Base-by-base conservation (phyloP, 2,113 vertebrate species). In the crab-eating macaque (Macaca fascicularis) region DNA sequence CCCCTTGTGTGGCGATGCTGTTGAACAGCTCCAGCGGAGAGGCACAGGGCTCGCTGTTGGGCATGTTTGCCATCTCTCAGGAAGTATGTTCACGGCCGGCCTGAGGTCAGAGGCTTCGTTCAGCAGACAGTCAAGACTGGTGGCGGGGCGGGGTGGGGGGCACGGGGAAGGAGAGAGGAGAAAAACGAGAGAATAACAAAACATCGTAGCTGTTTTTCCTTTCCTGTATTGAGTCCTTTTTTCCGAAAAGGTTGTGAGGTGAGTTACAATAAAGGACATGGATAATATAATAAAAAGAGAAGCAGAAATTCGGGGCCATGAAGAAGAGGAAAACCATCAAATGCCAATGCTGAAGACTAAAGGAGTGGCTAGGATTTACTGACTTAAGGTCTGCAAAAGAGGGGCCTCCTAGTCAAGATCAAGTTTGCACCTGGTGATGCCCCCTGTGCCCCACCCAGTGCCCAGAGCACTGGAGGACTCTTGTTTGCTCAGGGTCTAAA, bases 1-100 rank as follows among this genome's bases (percentile, higher is more conserved):
- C 99, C 97, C 99, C 99, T 91, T 99, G 99, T 22, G 97, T 96
- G 38, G 98, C 98, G 40, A 99, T 97, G 95, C 97, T 98, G 97
- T 99, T 98, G 95, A 99, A 99, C 38, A 99, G 98, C 70, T 99
- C 99, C 98, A 99, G 97, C 0, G 99, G 98, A 96, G 98, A 98
- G 79, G 91, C 90, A 19, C 98, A 93, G 17, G 98, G 97, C 27
- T 96, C 97, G 85, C 98, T 98, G 67, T 98, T 97, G 0, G 93
- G 96, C 97, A 96, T 93, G 45, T 99, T 98, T 0, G 99, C 98
- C 99, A 99, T 99, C 95, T 89, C 97, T 75, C 8, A 74, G 89
- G 85, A 57, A 32, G 40, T 8, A 84, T 35, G 74, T 40, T 48
- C 23, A 35, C 38, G 8, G 79, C 67, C 13, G 50, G 50, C 10